Evolutionary conservation across 2,888 invertebrate genomes (phyloP).

Genomic region (Chorisops tibialis): DNA sequence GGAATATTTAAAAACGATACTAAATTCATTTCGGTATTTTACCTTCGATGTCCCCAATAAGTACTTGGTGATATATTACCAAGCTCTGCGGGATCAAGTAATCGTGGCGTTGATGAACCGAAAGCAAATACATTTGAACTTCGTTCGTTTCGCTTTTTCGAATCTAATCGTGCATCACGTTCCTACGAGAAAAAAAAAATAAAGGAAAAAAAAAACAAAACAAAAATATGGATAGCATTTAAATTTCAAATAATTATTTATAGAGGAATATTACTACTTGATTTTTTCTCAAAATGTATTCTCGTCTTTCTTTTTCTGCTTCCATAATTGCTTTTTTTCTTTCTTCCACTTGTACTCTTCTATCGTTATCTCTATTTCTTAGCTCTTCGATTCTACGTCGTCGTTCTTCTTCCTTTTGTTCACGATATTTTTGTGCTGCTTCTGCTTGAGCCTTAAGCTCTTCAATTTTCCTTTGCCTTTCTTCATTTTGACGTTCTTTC

Average conservation of each 20-base stretch:
- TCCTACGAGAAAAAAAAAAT: slow-evolving; percentile 52
- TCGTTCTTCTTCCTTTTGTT: slow-evolving; percentile 83
- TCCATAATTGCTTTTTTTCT: slow-evolving; percentile 85
- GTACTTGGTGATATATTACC: slow-evolving; percentile 53
- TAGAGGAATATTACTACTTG: slow-evolving; percentile 47
- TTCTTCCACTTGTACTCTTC: slow-evolving; percentile 74
- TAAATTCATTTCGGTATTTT: slow-evolving; percentile 26
- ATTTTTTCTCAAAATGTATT: slow-evolving; percentile 81
- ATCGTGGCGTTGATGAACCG: slow-evolving; percentile 86
- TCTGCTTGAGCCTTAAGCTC: slow-evolving; percentile 86
- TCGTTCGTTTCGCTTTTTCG: slow-evolving; percentile 73
- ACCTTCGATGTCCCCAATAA: slow-evolving; percentile 83
- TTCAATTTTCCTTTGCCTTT: slow-evolving; percentile 82
- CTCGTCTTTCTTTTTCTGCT: slow-evolving; percentile 81
- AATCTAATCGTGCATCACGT: slow-evolving; percentile 76
- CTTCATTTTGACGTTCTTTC: slow-evolving; percentile 85
- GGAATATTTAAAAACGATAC: too few relatives aligned
- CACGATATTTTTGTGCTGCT: slow-evolving; percentile 83
- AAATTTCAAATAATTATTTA: too few relatives aligned
- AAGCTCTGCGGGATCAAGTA: slow-evolving; percentile 78
- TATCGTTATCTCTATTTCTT: slow-evolving; percentile 71
- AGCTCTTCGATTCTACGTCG: slow-evolving; percentile 79
- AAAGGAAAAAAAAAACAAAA: slow-evolving; percentile 35
- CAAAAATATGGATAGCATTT: too few relatives aligned
- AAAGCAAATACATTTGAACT: slow-evolving; percentile 79